phyloP scores from a whole-genome alignment of 2,888 invertebrate species.

The Nemotelus nigrinus region DNA sequence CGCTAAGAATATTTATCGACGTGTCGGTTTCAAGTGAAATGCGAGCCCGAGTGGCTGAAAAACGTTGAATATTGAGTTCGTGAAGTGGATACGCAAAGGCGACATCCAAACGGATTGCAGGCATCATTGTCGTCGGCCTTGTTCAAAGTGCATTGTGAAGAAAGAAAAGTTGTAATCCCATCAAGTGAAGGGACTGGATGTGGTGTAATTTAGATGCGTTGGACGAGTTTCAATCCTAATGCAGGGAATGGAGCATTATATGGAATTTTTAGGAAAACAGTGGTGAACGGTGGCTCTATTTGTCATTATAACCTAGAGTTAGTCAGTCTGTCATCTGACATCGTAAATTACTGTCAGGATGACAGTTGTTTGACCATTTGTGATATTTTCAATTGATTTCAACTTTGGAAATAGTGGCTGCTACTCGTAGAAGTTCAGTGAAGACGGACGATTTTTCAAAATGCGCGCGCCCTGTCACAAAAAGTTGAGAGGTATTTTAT shows the following conservation, averaged over 20 bases:
- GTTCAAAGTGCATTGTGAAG: too few species aligned
- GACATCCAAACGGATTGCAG: background rate
- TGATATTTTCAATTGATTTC: conserved; percentile 2
- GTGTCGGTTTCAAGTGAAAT: background rate
- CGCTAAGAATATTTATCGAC: too few species aligned
- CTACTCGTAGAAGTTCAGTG: background rate
- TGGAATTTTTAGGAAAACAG: background rate
- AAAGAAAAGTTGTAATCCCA: too few species aligned
- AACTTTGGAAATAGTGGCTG: background rate
- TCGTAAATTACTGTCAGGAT: conserved; percentile 28
- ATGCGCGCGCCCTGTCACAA: conserved; percentile 49
- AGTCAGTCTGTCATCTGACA: background rate
- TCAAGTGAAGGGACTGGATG: too few species aligned
- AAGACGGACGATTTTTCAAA: conserved; percentile 44
- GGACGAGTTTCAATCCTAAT: too few species aligned
- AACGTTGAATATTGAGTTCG: conserved; percentile 7
- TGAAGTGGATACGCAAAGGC: background rate
- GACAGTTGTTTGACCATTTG: conserved; percentile 8
- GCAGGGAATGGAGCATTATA: too few species aligned
- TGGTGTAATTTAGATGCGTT: too few species aligned
- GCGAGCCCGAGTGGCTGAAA: conserved; percentile 8
- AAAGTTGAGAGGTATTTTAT: conserved; percentile 45
- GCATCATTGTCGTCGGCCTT: background rate
- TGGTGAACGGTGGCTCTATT: conserved; percentile 24
- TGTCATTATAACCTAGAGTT: conserved; percentile 28